Evolutionary conservation across 2,888 invertebrate species (phyloP), one percentile per base, ranked within the genome.

Genomic region (Andrena minutula): DNA sequence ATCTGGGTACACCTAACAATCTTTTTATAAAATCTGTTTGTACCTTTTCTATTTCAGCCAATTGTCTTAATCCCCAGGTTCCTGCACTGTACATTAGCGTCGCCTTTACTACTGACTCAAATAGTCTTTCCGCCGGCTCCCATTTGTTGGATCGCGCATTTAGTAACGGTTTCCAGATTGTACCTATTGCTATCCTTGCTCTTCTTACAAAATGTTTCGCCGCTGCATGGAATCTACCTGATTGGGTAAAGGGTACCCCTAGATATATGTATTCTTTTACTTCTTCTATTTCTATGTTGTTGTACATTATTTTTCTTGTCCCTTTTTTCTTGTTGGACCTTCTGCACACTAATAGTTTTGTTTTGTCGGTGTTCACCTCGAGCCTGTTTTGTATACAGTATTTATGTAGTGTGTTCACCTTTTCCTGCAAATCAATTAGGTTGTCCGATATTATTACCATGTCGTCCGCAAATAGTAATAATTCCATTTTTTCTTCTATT

Each of bases 1-100:
- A 63, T 8, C 16, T 63, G 5, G 61, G 32, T 35, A 63, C 61
- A 8, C 20, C 35, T n/a, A 63, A 8, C 10, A 63, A n/a, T 26
- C 35, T 63, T 35, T 63, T 63, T n/a, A 63, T 6, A 32, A 32
- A 63, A 30, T n/a, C n/a, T 2, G 35, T 32, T 32, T 35, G 61
- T n/a, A 63, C n/a, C n/a, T 32, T 63, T 20, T 35, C 61, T 63
- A 63, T 32, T 30, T 35, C 61, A 12, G 6, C n/a, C 12, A 7
- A 12, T 1, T 32, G 35, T 16, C 8, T 32, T 30, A n/a, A 20
- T 63, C 61, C 61, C 35, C 61, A 63, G 2, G n/a, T 32, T 6
- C 61, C n/a, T 61, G n/a, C n/a, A 20, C 61, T 16, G 32, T 61
- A 32, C 6, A 7, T n/a, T 32, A 61, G 12, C 0, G 61, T 35